Percentiles rank a stretch among this genome's conserved stretches.
Evolutionary conservation across 2,797 vertebrate genomes (phyloP).

Genomic region (Corythornis leucogaster): DNA sequence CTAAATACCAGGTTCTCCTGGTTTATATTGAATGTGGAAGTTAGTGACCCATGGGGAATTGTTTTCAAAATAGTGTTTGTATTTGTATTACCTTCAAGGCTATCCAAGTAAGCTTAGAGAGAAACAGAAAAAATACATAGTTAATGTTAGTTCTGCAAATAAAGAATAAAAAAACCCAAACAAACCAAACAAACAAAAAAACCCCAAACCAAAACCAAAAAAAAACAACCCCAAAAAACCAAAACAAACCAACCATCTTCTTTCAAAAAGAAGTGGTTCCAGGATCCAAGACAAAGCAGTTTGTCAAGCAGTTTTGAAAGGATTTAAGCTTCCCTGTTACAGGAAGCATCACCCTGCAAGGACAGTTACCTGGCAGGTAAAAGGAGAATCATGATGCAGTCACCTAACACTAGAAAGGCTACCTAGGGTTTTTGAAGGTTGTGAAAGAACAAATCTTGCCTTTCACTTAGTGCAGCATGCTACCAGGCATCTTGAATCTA

Average conservation of each 20-base stretch:
- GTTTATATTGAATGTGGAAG: conserved; percentile 24
- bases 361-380: not conserved
- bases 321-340: not conserved
- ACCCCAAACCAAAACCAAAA: not conserved
- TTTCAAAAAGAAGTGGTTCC: not conserved
- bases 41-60: conserved; percentile 57
- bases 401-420: not conserved
- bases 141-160: conserved; percentile 76
- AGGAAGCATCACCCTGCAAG: not conserved
- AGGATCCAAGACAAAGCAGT: not conserved
- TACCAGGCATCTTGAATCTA: not conserved
- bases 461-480: not conserved
- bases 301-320: not conserved
- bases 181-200: not conserved
- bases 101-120: conserved; percentile 99
- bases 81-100: conserved; percentile 97
- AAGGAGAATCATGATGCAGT: not conserved
- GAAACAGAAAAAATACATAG: conserved; percentile 82
- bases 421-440: not conserved
- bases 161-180: conserved; percentile 25
- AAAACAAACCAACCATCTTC: conserved; percentile 2
- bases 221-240: not conserved
- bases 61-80: conserved; percentile 64
- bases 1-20: conserved; percentile 6
- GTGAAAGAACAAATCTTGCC: not conserved